A percentile compares a stretch with the other conserved stretches of the same genome.
Evolutionary conservation across 2,797 vertebrate species (phyloP).

Genomic region (Coregonus suidteri): DNA sequence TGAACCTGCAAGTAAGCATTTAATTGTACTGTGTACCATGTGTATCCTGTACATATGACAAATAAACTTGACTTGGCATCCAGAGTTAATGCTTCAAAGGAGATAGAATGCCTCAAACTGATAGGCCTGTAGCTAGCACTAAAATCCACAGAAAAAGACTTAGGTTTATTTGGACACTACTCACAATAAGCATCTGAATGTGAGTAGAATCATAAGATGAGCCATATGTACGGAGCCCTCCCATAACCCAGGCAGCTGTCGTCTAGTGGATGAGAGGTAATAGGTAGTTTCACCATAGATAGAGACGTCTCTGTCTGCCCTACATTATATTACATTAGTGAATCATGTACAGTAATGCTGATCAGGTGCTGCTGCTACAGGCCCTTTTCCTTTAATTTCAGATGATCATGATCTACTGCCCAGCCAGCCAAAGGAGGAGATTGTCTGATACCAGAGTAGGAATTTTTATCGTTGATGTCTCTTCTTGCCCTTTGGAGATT

Average conservation of each 20-base stretch:
- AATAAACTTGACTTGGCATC: too few relatives aligned
- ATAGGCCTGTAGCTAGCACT: too few relatives aligned
- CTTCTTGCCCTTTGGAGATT: too few relatives aligned
- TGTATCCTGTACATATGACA: too few relatives aligned
- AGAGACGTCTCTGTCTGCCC: conserved; percentile 1
- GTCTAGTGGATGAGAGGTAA: background rate
- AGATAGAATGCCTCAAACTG: too few relatives aligned
- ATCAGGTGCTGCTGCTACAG: conserved; percentile 4
- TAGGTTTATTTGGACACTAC: background rate
- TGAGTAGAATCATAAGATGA: background rate
- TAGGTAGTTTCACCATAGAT: background rate
- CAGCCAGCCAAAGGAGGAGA: background rate
- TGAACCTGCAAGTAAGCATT: too few relatives aligned
- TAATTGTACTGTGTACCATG: too few relatives aligned
- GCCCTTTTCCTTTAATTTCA: background rate
- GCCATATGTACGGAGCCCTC: background rate
- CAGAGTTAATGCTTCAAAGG: too few relatives aligned
- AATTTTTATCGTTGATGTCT: too few relatives aligned
- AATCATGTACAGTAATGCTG: conserved; percentile 1
- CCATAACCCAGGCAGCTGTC: background rate
- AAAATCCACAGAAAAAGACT: background rate
- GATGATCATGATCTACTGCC: background rate
- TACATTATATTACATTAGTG: background rate
- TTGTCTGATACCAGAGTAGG: background rate
- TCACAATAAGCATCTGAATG: background rate